A percentile compares a stretch with the other conserved stretches of the same genome.
Evolutionary conservation across 1,140 invertebrate genomes (phyloP).

Genomic region (Pachypsylla venusta): DNA sequence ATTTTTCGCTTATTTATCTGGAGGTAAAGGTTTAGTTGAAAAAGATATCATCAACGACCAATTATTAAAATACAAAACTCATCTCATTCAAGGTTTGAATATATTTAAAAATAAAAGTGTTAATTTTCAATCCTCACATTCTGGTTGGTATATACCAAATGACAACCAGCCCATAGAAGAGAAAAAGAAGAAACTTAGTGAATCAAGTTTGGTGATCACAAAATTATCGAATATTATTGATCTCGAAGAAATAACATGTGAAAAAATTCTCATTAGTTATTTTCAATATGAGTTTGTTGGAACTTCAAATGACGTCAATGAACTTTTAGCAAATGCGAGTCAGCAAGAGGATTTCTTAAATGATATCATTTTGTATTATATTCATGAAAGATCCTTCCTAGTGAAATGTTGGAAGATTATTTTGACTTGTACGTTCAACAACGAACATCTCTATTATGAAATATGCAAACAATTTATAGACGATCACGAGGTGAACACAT

Average conservation of each 20-base stretch:
- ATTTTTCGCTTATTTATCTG: neutral
- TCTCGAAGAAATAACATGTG: slow-evolving; percentile 2
- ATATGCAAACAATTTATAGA: neutral
- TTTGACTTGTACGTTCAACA: slow-evolving; percentile 2
- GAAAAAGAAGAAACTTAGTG: neutral
- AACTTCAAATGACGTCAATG: neutral
- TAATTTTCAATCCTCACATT: neutral
- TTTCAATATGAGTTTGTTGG: slow-evolving; percentile 3
- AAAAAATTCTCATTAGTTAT: slow-evolving; percentile 5
- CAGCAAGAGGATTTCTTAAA: neutral
- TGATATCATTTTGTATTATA: neutral
- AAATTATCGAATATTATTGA: neutral
- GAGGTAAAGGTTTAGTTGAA: neutral
- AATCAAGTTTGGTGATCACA: neutral
- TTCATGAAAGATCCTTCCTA: neutral
- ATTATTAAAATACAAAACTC: neutral
- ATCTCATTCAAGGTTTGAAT: neutral
- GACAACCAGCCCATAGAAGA: neutral
- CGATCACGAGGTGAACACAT: neutral
- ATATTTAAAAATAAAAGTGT: neutral
- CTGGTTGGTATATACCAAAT: neutral
- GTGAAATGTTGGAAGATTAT: slow-evolving; percentile 1
- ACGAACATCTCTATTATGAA: neutral
- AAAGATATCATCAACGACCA: neutral
- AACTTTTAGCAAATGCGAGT: neutral